Evolutionary conservation across 2,797 vertebrate genomes (phyloP).

Genomic region (Rhabdomys pumilio): DNA sequence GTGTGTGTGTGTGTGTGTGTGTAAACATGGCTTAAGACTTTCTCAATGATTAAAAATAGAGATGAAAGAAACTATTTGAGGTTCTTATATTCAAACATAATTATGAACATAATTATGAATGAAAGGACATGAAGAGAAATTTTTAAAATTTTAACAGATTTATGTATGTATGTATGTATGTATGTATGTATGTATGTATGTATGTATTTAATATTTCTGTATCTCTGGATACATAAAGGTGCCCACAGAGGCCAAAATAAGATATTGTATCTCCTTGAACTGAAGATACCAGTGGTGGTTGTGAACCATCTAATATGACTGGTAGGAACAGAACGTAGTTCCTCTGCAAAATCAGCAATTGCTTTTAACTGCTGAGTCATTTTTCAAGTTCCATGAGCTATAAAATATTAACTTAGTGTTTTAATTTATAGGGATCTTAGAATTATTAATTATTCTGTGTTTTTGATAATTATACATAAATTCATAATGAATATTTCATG

Average conservation of each 20-base stretch:
- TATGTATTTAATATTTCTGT: neutral
- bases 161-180: neutral
- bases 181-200: neutral
- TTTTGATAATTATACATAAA: constrained; percentile 28
- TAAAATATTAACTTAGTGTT: neutral
- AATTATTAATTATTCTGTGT: neutral
- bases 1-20: neutral
- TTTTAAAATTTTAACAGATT: neutral
- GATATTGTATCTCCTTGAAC: neutral
- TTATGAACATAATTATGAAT: neutral
- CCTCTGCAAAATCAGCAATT: neutral
- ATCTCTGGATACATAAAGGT: neutral
- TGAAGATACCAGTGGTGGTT: neutral
- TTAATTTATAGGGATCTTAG: neutral
- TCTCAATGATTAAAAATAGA: neutral
- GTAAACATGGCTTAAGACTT: neutral
- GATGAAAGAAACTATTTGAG: neutral
- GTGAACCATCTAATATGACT: neutral
- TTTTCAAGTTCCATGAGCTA: neutral
- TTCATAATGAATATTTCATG: neutral
- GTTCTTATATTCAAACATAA: neutral
- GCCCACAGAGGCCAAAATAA: neutral
- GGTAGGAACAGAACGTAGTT: neutral
- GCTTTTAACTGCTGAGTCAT: neutral
- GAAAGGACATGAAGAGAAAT: constrained; percentile 30